Conservation (phyloP, 1,140 invertebrate species). For the Doryteuthis pealeii region DNA sequence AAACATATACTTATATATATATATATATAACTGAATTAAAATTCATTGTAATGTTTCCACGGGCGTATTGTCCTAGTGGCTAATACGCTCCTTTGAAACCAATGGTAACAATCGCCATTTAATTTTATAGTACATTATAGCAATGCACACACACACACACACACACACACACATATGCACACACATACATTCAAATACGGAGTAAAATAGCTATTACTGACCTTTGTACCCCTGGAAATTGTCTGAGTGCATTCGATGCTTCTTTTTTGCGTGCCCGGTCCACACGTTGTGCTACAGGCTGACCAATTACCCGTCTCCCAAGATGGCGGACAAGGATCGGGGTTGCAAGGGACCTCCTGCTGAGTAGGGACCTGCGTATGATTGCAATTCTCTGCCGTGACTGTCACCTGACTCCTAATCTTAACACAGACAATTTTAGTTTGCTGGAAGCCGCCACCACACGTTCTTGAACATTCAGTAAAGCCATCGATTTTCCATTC, state of each 20-base stretch:
- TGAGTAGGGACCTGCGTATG: constrained; percentile 66
- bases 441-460: constrained; percentile 64
- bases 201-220: background rate
- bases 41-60: too few species aligned
- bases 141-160: background rate
- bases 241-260: constrained; percentile 54
- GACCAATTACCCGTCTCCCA: constrained; percentile 54
- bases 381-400: constrained; percentile 69
- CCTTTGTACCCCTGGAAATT: constrained; percentile 25
- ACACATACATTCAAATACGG: too few species aligned
- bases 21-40: background rate
- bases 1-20: too few species aligned
- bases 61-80: too few species aligned
- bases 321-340: constrained; percentile 67
- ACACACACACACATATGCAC: background rate
- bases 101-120: too few species aligned
- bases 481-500: background rate
- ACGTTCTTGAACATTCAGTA: background rate
- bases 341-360: constrained; percentile 69
- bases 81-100: too few species aligned
- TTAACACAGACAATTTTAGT: constrained; percentile 69
- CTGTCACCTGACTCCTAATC: constrained; percentile 63
- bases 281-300: constrained; percentile 62
- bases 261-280: constrained; percentile 60
- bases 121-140: too few species aligned